These are phyloP conservation scores for Mungos mungo DNA, from an alignment of 2,113 vertebrate genomes.

Conservation along the genomic window DNA sequence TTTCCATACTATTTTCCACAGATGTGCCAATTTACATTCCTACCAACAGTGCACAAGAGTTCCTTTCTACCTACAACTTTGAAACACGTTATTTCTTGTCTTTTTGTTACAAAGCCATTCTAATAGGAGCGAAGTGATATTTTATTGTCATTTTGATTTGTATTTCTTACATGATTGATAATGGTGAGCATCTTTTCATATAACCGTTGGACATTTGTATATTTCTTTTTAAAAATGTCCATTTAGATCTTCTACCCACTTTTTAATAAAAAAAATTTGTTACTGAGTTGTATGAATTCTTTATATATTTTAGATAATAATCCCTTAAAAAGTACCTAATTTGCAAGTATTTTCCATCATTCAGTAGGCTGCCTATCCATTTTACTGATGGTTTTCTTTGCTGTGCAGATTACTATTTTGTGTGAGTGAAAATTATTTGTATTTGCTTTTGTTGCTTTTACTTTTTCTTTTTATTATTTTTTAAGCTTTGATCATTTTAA, in stretches of 20 bases:
- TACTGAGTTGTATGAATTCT: not conserved
- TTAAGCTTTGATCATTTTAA: too few relatives aligned
- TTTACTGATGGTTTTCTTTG: not conserved
- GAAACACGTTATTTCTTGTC: not conserved
- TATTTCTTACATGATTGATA: not conserved
- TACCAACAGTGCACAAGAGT: not conserved
- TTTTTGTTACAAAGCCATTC: not conserved
- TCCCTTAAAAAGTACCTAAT: not conserved
- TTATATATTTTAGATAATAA: not conserved
- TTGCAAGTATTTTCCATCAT: not conserved
- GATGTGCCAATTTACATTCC: not conserved
- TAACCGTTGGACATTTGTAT: not conserved
- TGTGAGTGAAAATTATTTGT: not conserved
- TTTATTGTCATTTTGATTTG: not conserved
- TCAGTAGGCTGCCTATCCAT: not conserved
- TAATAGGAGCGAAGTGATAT: not conserved
- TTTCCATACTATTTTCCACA: not conserved
- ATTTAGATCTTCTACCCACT: not conserved
- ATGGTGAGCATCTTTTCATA: not conserved
- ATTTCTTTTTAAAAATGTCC: not conserved
- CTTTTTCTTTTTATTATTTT: not conserved
- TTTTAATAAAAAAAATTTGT: not conserved
- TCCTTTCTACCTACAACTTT: not conserved
- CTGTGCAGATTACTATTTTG: not conserved
- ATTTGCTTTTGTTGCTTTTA: not conserved